These are phyloP conservation scores for Mugil cephalus DNA, from an alignment of 2,113 vertebrate species.

Conservation along the genomic window DNA sequence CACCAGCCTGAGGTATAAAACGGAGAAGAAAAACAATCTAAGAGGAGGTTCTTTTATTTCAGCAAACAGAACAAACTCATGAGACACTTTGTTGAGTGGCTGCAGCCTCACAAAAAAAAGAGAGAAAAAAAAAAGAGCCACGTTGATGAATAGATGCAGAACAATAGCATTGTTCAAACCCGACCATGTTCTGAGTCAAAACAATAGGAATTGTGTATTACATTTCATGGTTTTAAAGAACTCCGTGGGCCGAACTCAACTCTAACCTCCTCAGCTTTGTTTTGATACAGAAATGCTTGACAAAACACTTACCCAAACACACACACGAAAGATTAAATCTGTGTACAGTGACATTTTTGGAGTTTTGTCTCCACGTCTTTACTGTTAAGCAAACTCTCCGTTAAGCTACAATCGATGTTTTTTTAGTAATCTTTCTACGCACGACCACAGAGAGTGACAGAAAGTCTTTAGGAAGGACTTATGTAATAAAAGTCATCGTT, in stretches of 20 bases:
- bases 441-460: background rate
- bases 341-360: no score
- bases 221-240: constrained; percentile 25
- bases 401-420: background rate
- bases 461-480: background rate
- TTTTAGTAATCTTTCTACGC: background rate
- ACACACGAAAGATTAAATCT: constrained; percentile 6
- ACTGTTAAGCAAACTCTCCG: background rate
- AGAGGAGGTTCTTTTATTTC: background rate
- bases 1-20: constrained; percentile 89
- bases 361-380: no score
- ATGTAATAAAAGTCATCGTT: constrained; percentile 1
- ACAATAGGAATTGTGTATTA: constrained; percentile 19
- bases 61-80: background rate
- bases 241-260: background rate
- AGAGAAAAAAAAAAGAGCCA: background rate
- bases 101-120: constrained; percentile 2
- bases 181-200: background rate
- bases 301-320: background rate
- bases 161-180: background rate
- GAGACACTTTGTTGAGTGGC: no score
- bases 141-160: constrained; percentile 16
- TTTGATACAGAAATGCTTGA: constrained; percentile 11
- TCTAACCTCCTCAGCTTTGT: constrained; percentile 18
- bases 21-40: background rate